Evolutionary conservation across 2,888 invertebrate genomes (phyloP), one percentile per base, ranked within the genome.

Genomic region (Polydrusus pterygomalis): DNA sequence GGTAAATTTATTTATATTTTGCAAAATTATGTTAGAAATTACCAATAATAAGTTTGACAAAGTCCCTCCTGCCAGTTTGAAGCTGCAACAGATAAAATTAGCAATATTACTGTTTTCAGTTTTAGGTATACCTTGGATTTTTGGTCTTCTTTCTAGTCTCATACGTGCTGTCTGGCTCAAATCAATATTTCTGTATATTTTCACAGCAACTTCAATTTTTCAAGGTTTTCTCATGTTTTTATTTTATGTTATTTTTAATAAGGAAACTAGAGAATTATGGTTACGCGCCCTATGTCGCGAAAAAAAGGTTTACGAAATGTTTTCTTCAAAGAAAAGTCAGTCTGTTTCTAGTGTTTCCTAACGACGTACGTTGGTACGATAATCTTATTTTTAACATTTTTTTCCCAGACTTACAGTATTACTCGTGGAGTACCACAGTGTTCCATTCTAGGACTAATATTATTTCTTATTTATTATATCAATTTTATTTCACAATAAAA

Each of bases 161-260:
- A 76, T 84, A 9, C 67, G 73, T 2, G 47, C 80, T 10, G 60
- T 80, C 2, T 82, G 83, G 77, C 76, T 87, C 15, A 81, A 80
- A 75, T 73, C 80, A 9, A 75, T 82, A 20, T 81, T 86, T 54
- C 71, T 84, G 15, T 91, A 91, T 82, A 82, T 91, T 1, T 92
- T 91, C 81, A 89, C 90, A 64, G 79, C 91, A 13, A 89, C 90
- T 0, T 90, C 88, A 0, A 90, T 90, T 0, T 87, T 89, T 72
- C 91, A 92, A 85, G 92, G 92, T 0, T 90, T 91, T 77, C 89
- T 92, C n/a, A 83, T 92, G 77, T 92, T 91, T 81, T 67, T 91
- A 60, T 92, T 92, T 85, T 91, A 91, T 81, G 90, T 92, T 0
- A 80, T 91, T 11, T 89, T 91, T 0, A 91, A 92, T 84, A 89